Conservation (phyloP, 1,140 invertebrate species). For the Hylaeus anthracinus region DNA sequence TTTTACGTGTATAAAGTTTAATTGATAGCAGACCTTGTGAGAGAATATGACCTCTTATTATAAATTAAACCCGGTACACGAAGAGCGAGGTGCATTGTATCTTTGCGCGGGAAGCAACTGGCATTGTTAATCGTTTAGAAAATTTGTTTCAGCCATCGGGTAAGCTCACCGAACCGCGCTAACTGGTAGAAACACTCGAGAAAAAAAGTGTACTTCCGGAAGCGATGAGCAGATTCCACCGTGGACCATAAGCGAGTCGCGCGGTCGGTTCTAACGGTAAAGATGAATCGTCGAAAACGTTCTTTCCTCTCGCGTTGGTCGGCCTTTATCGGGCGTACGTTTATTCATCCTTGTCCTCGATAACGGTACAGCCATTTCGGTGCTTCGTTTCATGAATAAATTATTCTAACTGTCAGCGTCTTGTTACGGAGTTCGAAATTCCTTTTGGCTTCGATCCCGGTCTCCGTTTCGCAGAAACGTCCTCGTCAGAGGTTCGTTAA, state of each 20-base stretch:
- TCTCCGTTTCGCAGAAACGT: background rate
- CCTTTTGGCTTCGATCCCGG: background rate
- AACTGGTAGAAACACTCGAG: background rate
- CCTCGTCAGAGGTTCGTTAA: background rate
- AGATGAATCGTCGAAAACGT: slow-evolving; percentile 71
- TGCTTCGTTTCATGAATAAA: slow-evolving; percentile 73
- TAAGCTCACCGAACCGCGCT: background rate
- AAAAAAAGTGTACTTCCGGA: slow-evolving; percentile 17
- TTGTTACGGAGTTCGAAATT: slow-evolving; percentile 28
- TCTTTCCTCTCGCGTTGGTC: slow-evolving; percentile 46
- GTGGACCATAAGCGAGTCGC: slow-evolving; percentile 46
- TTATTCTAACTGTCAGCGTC: slow-evolving; percentile 70
- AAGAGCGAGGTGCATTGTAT: too few species aligned
- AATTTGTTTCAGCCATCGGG: background rate
- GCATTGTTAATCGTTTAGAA: background rate
- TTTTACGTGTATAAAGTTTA: too few species aligned
- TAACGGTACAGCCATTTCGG: slow-evolving; percentile 76
- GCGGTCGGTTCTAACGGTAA: slow-evolving; percentile 67
- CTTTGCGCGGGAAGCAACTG: too few species aligned
- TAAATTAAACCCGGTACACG: too few species aligned
- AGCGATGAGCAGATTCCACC: background rate
- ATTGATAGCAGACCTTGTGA: too few species aligned
- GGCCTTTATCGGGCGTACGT: slow-evolving; percentile 48
- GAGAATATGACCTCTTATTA: too few species aligned
- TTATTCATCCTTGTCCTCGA: slow-evolving; percentile 66